Conservation (phyloP, 2,113 vertebrate species). For the Cololabis saira region DNA sequence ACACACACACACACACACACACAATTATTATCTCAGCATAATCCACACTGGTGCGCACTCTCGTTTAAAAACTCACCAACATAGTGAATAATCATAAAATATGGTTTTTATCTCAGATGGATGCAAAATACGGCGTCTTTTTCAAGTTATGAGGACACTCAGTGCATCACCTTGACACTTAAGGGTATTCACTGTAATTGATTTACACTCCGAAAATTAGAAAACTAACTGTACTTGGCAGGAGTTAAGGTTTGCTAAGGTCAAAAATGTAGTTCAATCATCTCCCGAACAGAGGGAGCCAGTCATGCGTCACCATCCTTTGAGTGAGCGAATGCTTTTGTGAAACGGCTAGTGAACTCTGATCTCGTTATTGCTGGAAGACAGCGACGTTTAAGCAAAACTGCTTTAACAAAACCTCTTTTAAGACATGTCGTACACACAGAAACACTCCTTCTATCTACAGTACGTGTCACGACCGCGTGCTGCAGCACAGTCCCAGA, state of each 20-base stretch:
- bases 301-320: background rate
- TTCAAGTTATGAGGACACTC: background rate
- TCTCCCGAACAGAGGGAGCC: background rate
- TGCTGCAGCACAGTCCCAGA: constrained; percentile 38
- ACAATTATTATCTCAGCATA: constrained; percentile 12
- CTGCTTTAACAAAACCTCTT: constrained; percentile 11
- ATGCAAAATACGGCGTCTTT: constrained; percentile 10
- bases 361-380: constrained; percentile 14
- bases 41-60: constrained; percentile 1
- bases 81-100: constrained; percentile 51
- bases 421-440: background rate
- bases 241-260: background rate
- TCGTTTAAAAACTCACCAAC: background rate
- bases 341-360: background rate
- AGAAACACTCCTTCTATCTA: constrained; percentile 12
- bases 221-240: constrained; percentile 9
- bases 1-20: background rate
- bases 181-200: constrained; percentile 7
- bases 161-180: constrained; percentile 9
- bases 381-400: background rate
- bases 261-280: constrained; percentile 18
- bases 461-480: constrained; percentile 32
- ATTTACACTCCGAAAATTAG: constrained; percentile 12
- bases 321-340: background rate
- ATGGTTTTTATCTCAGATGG: constrained; percentile 37